Percentiles rank a stretch among this genome's conserved stretches.
Evolutionary conservation across 2,888 invertebrate species (phyloP).

Genomic region (Euclidia mi): DNA sequence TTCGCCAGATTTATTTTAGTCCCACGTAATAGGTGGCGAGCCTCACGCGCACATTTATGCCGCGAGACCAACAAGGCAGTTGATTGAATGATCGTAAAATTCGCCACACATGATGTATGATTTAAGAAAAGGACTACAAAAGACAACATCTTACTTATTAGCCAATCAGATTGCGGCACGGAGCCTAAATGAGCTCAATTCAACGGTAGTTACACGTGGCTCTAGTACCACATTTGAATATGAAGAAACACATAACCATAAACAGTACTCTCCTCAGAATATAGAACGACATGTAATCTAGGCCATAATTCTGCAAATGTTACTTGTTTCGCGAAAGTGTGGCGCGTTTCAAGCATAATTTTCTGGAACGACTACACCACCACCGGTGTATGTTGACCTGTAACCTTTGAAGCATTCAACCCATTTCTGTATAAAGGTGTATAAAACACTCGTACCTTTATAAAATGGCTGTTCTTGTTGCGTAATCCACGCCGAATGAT

Average conservation of each 20-base stretch:
- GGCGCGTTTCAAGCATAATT: constrained; percentile 47
- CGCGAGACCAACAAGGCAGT: too few relatives aligned
- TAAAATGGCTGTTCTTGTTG: constrained; percentile 27
- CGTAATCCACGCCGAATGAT: constrained; percentile 24
- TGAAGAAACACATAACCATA: background rate
- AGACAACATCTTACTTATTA: too few relatives aligned
- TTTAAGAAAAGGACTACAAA: too few relatives aligned
- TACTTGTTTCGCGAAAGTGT: constrained; percentile 39
- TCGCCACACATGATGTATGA: too few relatives aligned
- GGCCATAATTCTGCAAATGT: constrained; percentile 44
- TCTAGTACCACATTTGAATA: too few relatives aligned
- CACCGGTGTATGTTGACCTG: constrained; percentile 35
- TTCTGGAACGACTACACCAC: constrained; percentile 42
- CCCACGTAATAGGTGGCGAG: too few relatives aligned
- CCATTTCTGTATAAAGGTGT: constrained; percentile 34
- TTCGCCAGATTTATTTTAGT: too few relatives aligned
- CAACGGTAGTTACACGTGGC: too few relatives aligned
- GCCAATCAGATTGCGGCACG: too few relatives aligned
- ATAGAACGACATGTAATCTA: constrained; percentile 37
- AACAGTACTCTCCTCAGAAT: constrained; percentile 20
- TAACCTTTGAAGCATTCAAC: constrained; percentile 39
- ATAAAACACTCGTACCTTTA: constrained; percentile 23
- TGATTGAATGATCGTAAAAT: too few relatives aligned
- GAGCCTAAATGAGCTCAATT: too few relatives aligned
- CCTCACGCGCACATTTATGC: too few relatives aligned